A percentile compares a stretch with the other conserved stretches of the same genome.
Evolutionary conservation across 1,140 invertebrate species (phyloP).

Genomic region (Drosophila pseudoananassae): DNA sequence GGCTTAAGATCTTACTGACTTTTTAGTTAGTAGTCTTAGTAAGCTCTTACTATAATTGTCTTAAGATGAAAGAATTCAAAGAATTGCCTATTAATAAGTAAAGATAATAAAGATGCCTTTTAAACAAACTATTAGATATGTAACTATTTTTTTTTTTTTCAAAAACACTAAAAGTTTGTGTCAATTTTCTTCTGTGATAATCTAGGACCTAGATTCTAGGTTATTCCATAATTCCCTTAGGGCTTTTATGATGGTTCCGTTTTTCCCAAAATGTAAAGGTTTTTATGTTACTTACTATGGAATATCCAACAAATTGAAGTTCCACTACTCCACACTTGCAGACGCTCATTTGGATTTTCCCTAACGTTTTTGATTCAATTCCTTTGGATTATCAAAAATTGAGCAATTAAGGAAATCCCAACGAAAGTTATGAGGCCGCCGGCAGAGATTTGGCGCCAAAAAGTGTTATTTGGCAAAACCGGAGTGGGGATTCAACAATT

Average conservation of each 20-base stretch:
- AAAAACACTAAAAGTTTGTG: no score
- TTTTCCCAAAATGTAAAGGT: neutral
- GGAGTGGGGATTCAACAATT: constrained; percentile 73
- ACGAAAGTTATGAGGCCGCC: constrained; percentile 26
- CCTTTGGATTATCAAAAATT: neutral
- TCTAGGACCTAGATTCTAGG: no score
- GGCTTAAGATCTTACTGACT: no score
- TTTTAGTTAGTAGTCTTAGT: no score
- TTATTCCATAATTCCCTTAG: no score
- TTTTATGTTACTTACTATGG: neutral
- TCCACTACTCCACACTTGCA: neutral
- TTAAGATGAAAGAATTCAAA: no score
- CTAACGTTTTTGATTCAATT: constrained; percentile 1
- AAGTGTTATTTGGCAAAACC: constrained; percentile 5
- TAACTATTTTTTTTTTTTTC: no score
- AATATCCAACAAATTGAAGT: neutral
- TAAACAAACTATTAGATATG: no score
- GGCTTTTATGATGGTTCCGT: neutral
- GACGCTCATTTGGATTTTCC: neutral
- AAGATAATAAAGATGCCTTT: no score
- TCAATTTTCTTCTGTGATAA: no score
- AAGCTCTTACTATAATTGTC: no score
- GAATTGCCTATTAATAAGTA: no score
- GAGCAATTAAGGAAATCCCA: constrained; percentile 32
- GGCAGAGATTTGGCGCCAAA: constrained; percentile 66